These are phyloP conservation scores for Nothobranchius furzeri DNA, from an alignment of 2,113 vertebrate genomes.

Conservation along the genomic window DNA sequence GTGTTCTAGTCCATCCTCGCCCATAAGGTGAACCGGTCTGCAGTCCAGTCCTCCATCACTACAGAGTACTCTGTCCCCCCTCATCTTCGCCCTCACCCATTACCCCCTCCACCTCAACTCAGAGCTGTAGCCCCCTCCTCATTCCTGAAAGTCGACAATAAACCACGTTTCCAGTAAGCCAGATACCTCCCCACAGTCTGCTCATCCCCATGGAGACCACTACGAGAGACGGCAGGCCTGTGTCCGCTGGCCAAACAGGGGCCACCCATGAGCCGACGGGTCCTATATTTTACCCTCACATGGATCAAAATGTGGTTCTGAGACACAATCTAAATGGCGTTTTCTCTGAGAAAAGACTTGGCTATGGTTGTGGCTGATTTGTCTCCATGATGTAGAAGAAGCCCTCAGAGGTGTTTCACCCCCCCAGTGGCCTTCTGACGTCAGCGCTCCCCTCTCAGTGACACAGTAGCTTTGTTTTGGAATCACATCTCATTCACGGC, in stretches of 20 bases:
- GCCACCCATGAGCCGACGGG: slow-evolving; percentile 67
- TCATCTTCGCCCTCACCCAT: neutral
- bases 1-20: neutral
- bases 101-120: too few relatives aligned
- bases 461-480: slow-evolving; percentile 61
- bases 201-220: slow-evolving; percentile 75
- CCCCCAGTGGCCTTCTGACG: slow-evolving; percentile 46
- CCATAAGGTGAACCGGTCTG: neutral
- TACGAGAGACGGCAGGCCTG: slow-evolving; percentile 48
- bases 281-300: slow-evolving; percentile 21
- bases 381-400: neutral
- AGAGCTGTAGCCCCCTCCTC: slow-evolving; percentile 31
- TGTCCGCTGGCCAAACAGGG: slow-evolving; percentile 54
- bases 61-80: too few relatives aligned
- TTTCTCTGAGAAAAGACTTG: slow-evolving; percentile 7
- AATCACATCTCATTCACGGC: slow-evolving; percentile 65
- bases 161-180: slow-evolving; percentile 80
- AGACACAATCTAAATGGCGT: too few relatives aligned
- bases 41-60: slow-evolving; percentile 1
- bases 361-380: neutral
- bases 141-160: slow-evolving; percentile 81
- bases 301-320: slow-evolving; percentile 34
- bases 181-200: slow-evolving; percentile 72
- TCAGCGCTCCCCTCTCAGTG: slow-evolving; percentile 47
- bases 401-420: slow-evolving; percentile 14